phyloP scores from a whole-genome alignment of 1,140 invertebrate genomes.

The Danaus melanippus region DNA sequence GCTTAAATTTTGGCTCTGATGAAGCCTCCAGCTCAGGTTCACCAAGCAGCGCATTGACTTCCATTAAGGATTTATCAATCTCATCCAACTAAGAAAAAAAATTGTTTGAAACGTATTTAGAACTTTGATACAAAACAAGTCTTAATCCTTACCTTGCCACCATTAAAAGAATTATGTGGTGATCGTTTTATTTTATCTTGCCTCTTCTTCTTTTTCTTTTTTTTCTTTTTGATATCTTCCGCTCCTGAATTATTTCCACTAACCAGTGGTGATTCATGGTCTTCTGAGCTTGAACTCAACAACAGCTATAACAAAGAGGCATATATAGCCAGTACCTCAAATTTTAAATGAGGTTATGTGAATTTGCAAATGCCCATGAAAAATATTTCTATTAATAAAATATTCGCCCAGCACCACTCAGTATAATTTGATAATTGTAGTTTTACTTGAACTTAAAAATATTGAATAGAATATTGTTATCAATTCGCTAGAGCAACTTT shows the following conservation, averaged over 20 bases:
- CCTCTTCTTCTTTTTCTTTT: constrained; percentile 18
- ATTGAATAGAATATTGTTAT: too few species aligned
- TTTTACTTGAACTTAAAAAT: too few species aligned
- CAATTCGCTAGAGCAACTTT: too few species aligned
- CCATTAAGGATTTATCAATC: constrained; percentile 79
- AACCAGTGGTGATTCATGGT: constrained; percentile 6
- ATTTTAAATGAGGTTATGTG: too few species aligned
- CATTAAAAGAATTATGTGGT: constrained; percentile 6
- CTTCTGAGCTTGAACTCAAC: constrained; percentile 21
- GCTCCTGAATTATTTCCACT: constrained; percentile 8
- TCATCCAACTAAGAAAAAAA: constrained; percentile 72
- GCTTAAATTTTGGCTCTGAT: neutral
- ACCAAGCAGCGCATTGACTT: constrained; percentile 83
- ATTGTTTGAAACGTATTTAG: constrained; percentile 1
- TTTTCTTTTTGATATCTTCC: constrained; percentile 16
- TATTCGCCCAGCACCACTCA: too few species aligned
- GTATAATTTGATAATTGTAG: too few species aligned
- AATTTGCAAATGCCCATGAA: too few species aligned
- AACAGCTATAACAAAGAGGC: constrained; percentile 22
- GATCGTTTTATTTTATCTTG: constrained; percentile 15
- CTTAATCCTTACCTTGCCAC: too few species aligned
- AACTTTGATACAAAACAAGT: neutral
- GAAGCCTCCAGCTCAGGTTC: constrained; percentile 31
- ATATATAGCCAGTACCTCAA: neutral
- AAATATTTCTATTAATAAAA: too few species aligned